Percentiles rank a stretch among this genome's conserved stretches.
Conservation (phyloP, 2,797 vertebrate species). For the Arctocebus calabarensis region DNA sequence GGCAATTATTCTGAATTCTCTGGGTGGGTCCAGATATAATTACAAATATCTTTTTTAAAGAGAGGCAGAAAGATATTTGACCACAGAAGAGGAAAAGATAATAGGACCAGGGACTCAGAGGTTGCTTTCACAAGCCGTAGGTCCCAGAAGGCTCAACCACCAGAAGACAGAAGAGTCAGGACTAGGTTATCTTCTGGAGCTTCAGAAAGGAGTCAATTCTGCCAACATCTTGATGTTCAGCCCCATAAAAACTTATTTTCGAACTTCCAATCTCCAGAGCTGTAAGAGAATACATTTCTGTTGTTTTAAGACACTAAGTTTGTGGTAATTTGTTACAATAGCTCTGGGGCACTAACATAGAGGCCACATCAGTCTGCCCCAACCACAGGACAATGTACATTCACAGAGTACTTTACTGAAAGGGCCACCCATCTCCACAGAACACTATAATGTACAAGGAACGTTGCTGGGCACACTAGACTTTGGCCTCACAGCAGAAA, state of each 20-base stretch:
- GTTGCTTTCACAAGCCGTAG: background rate
- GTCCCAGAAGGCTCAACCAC: background rate
- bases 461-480: background rate
- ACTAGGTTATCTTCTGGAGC: background rate
- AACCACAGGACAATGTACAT: background rate
- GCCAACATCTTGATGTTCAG: background rate
- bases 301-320: background rate
- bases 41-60: background rate
- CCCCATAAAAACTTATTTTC: background rate
- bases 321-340: background rate
- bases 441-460: background rate
- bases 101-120: background rate
- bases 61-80: background rate
- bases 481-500: background rate
- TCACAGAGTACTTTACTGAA: background rate
- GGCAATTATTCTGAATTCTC: background rate
- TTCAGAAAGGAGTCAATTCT: background rate
- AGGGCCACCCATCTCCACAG: background rate
- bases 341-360: background rate
- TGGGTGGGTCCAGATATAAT: background rate
- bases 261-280: background rate
- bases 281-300: background rate
- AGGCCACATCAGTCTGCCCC: background rate
- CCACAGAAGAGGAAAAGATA: background rate
- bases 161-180: background rate